Evolutionary conservation across 2,113 vertebrate genomes (phyloP).

Genomic region (Potamarius usumacintae): DNA sequence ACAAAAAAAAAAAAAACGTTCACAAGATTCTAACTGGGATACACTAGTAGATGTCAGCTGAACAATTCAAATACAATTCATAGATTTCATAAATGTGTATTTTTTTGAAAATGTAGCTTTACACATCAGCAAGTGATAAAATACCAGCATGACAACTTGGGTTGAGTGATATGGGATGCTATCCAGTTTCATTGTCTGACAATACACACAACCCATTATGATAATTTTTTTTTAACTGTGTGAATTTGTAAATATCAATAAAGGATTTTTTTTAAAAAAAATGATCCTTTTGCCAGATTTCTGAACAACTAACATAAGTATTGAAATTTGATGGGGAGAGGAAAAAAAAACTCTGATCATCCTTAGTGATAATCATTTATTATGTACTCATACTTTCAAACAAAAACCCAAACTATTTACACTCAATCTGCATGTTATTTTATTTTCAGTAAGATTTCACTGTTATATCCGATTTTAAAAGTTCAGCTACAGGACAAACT

Average conservation of each 20-base stretch:
- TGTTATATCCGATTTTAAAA: slow-evolving; percentile 30
- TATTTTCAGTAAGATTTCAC: slow-evolving; percentile 67
- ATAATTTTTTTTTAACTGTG: neutral
- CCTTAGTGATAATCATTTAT: slow-evolving; percentile 54
- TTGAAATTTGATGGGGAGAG: slow-evolving; percentile 46
- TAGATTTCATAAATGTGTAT: neutral
- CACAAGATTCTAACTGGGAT: too few species aligned
- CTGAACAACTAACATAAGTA: neutral
- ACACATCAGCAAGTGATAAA: neutral
- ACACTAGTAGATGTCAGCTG: neutral
- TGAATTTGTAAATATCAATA: neutral
- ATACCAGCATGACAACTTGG: neutral
- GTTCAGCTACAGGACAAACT: slow-evolving; percentile 36
- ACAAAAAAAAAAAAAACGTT: too few species aligned
- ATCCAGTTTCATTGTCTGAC: neutral
- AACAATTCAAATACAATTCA: neutral
- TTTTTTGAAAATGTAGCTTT: neutral
- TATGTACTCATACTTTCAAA: slow-evolving; percentile 72
- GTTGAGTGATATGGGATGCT: neutral
- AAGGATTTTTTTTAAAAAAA: neutral
- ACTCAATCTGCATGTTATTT: slow-evolving; percentile 52
- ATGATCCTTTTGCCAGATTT: neutral
- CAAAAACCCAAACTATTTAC: slow-evolving; percentile 80
- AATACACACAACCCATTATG: neutral
- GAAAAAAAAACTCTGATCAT: neutral